Evolutionary conservation across 2,888 invertebrate genomes (phyloP), one percentile per base, ranked within the genome.

Genomic region (Drosophila silvestris): DNA sequence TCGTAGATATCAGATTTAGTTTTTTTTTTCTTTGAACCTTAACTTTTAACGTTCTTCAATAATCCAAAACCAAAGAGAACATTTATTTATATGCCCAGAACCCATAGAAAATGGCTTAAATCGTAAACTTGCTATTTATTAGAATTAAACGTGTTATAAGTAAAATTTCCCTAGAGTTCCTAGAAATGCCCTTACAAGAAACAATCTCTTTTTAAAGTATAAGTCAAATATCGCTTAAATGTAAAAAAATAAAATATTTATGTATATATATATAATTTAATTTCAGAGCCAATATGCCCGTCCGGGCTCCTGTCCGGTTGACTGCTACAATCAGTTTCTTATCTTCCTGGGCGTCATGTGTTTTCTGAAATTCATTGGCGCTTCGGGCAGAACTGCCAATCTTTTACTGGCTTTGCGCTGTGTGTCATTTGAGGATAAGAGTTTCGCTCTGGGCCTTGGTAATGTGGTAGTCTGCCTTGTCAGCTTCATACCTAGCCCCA

Each of bases 401-500:
- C 94, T 95, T 74, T 91, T 95, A 1, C 94, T 95, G 1, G 94
- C 94, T 19, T 94, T 95, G 51, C 93, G 94, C 88, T 96, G 96
- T 85, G 95, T 96, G 12, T 95, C 95, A 33, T 95, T 95, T 74
- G 95, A 95, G 85, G 96, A 96, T 90, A 96, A 96, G 91, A 94
- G 96, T 0, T 95, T 96, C 2, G 95, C 96, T 0, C 95, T 96
- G 94, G 96, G 96, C 3, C 94, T 96, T 72, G 95, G 95, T 28
- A 92, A 96, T 62, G 95, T 95, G 85, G 93, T 95, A 61, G 94
- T 95, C 93, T 95, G 95, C 75, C 92, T 96, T n/a, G 95, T 95
- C 74, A 95, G 95, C 12, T 95, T 96, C 85, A 95, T 96, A 75
- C 96, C 96, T 0, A 96, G 96, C 54, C 96, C 96, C 0, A 95